phyloP scores from a whole-genome alignment of 1,140 invertebrate species.

The Drosophila bipectinata region DNA sequence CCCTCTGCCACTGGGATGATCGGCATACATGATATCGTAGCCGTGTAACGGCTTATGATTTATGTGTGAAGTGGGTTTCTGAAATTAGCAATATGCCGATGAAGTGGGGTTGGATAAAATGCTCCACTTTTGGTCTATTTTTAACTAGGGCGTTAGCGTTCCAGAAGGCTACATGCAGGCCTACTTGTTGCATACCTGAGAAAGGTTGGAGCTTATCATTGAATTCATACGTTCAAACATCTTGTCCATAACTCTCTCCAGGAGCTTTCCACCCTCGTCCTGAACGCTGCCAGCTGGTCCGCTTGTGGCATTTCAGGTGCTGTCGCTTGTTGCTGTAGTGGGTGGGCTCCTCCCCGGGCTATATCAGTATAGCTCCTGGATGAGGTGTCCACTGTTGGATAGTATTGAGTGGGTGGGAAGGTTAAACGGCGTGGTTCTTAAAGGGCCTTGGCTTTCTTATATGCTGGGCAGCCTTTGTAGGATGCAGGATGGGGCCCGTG shows the following conservation, averaged over 20 bases:
- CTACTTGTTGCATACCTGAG: background rate
- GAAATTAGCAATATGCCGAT: too few relatives aligned
- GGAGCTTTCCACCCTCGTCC: background rate
- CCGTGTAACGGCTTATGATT: background rate
- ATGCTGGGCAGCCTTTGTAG: too few relatives aligned
- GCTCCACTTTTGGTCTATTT: background rate
- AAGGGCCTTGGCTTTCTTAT: too few relatives aligned
- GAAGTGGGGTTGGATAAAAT: background rate
- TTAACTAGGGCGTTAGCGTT: background rate
- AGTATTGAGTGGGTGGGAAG: too few relatives aligned
- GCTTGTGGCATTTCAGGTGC: background rate
- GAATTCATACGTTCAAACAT: background rate
- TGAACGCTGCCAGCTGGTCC: background rate
- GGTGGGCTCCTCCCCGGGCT: background rate
- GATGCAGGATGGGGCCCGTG: too few relatives aligned
- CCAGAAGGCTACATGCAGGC: background rate
- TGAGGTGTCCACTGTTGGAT: too few relatives aligned
- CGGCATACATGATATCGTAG: background rate
- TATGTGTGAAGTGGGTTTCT: background rate
- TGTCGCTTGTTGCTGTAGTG: background rate
- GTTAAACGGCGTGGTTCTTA: too few relatives aligned
- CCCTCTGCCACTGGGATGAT: background rate
- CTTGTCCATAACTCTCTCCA: background rate
- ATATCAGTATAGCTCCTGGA: background rate
- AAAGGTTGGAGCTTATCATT: background rate